Evolutionary conservation across 2,113 vertebrate genomes (phyloP).

Genomic region (Paratilapia polleni): DNA sequence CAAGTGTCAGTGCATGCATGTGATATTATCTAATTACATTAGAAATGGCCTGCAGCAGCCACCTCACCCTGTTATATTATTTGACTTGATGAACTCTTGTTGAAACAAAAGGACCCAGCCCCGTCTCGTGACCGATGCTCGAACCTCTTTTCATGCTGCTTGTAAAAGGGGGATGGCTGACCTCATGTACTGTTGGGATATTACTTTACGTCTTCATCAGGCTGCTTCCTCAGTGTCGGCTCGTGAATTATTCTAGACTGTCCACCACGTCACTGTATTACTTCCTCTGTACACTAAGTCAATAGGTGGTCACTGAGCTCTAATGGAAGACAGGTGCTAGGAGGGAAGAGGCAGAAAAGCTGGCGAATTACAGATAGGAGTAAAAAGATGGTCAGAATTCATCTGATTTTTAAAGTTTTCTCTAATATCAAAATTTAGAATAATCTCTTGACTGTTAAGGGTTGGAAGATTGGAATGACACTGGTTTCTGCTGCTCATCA

Average conservation of each 20-base stretch:
- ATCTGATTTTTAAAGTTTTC: conserved; percentile 9
- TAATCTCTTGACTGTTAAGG: conserved; percentile 16
- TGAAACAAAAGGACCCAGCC: conserved; percentile 44
- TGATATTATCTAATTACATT: conserved; percentile 35
- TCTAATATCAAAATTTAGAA: conserved; percentile 23
- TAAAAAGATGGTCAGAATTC: not conserved
- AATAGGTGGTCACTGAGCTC: conserved; percentile 30
- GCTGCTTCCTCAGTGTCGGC: conserved; percentile 40
- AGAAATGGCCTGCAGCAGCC: conserved; percentile 34
- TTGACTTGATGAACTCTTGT: conserved; percentile 55
- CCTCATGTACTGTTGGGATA: conserved; percentile 66
- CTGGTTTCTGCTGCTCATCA: conserved; percentile 58
- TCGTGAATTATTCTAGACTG: conserved; percentile 33
- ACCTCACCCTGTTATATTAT: conserved; percentile 40
- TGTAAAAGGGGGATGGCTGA: conserved; percentile 55
- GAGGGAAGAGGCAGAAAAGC: not conserved
- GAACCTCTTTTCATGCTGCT: conserved; percentile 69
- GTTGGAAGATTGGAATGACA: conserved; percentile 33
- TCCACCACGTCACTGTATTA: conserved; percentile 24
- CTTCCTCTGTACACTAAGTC: conserved; percentile 48
- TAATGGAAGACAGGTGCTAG: conserved; percentile 72
- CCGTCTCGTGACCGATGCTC: conserved; percentile 67
- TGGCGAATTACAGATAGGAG: not conserved
- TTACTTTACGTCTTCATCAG: conserved; percentile 64
- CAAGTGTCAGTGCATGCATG: conserved; percentile 17